Conservation (phyloP, 2,113 vertebrate genomes). For the Andinoacara biseriatus region DNA sequence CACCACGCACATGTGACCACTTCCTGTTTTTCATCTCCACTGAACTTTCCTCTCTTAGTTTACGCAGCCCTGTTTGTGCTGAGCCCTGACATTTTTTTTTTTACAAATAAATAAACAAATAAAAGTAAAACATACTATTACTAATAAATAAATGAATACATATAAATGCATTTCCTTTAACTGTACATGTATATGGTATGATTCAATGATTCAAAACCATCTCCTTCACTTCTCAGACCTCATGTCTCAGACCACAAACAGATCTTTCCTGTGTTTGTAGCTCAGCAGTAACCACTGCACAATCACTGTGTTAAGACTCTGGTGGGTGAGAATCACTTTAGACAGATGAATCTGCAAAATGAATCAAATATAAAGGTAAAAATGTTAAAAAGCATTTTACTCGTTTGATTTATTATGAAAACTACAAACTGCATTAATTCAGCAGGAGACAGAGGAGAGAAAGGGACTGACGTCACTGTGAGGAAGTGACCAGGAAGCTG, state of each 20-base stretch:
- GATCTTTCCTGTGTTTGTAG: not conserved
- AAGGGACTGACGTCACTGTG: not conserved
- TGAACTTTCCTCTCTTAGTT: not conserved
- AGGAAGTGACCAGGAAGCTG: not conserved
- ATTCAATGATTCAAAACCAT: not conserved
- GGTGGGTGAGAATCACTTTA: not conserved
- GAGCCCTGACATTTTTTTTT: too few relatives aligned
- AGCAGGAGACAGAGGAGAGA: not conserved
- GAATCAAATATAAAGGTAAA: not conserved
- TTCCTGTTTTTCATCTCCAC: not conserved
- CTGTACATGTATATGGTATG: too few relatives aligned
- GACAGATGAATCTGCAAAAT: too few relatives aligned
- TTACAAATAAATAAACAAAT: too few relatives aligned
- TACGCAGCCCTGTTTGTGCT: too few relatives aligned
- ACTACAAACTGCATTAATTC: not conserved
- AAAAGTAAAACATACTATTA: too few relatives aligned
- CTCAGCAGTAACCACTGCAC: too few relatives aligned
- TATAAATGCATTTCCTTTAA: too few relatives aligned
- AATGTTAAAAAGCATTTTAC: not conserved
- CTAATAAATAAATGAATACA: too few relatives aligned
- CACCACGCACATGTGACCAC: not conserved
- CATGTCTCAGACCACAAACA: not conserved
- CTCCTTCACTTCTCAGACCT: not conserved
- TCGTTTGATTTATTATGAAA: not conserved
- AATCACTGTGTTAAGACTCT: not conserved